Conservation (phyloP, 2,113 vertebrate genomes). For the Chamaea fasciata region DNA sequence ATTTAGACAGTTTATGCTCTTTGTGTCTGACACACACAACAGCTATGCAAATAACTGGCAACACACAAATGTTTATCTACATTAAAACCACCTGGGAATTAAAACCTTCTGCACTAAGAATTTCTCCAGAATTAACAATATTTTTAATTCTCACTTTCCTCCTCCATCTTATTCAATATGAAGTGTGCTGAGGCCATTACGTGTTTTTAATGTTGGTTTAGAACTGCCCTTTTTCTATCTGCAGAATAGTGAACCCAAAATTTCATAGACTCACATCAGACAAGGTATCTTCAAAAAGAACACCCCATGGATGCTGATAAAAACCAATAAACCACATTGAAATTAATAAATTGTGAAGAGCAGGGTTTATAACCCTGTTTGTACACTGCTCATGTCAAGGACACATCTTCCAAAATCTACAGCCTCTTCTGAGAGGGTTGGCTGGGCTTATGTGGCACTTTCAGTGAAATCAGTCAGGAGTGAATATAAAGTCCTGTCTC, state of each 20-base stretch:
- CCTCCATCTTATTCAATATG: neutral
- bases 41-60: neutral
- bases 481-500: neutral
- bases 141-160: neutral
- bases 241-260: neutral
- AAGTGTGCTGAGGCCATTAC: neutral
- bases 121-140: neutral
- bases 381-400: neutral
- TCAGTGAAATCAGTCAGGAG: neutral
- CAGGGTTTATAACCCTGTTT: neutral
- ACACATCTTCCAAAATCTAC: neutral
- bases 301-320: neutral
- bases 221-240: neutral
- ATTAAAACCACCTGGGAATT: neutral
- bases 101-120: neutral
- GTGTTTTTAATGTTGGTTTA: neutral
- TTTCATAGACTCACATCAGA: neutral
- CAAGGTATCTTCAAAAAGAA: neutral
- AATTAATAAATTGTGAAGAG: neutral
- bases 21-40: neutral
- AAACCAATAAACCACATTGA: neutral
- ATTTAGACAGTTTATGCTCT: neutral
- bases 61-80: neutral
- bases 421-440: neutral
- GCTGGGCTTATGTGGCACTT: neutral